Conservation (phyloP, 2,113 vertebrate species). For the Vulpes ferrilata region DNA sequence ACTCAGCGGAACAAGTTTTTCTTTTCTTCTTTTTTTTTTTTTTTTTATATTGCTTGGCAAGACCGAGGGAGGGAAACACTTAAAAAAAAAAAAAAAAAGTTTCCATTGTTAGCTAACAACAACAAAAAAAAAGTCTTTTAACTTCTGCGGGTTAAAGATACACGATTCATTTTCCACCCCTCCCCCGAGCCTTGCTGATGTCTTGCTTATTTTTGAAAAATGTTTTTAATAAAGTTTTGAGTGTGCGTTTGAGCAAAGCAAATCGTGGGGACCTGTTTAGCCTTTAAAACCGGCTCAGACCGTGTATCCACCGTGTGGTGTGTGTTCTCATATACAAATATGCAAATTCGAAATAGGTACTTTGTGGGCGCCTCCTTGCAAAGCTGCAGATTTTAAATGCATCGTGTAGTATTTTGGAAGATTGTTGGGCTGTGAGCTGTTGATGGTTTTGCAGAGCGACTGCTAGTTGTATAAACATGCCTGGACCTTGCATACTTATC, state of each 20-base stretch:
- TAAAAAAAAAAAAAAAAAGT: conserved; percentile 85
- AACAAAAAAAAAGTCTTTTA: conserved; percentile 74
- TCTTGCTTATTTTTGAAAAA: conserved; percentile 71
- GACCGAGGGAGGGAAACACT: conserved; percentile 86
- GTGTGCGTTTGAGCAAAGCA: conserved; percentile 50
- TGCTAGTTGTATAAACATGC: neutral
- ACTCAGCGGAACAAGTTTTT: conserved; percentile 91
- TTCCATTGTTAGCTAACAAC: conserved; percentile 88
- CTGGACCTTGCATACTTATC: neutral
- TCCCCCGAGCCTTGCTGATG: neutral
- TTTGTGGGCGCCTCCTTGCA: conserved; percentile 10
- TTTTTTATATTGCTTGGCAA: conserved; percentile 83
- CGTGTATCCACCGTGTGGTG: neutral
- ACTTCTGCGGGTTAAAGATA: conserved; percentile 87
- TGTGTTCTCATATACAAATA: conserved; percentile 49
- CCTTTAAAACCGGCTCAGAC: neutral
- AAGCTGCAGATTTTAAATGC: conserved; percentile 35
- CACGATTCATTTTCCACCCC: conserved; percentile 84
- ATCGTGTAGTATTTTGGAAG: conserved; percentile 42
- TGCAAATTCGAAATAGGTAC: conserved; percentile 41
- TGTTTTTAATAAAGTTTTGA: conserved; percentile 69
- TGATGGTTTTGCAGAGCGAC: conserved; percentile 37
- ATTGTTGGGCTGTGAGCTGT: conserved; percentile 22
- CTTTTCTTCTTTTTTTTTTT: conserved; percentile 83
- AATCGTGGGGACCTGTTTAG: neutral